These are phyloP conservation scores for Theonella swinhoei DNA, from an alignment of 37 sponge, comb jelly and placozoan species.

Conservation along the genomic window DNA sequence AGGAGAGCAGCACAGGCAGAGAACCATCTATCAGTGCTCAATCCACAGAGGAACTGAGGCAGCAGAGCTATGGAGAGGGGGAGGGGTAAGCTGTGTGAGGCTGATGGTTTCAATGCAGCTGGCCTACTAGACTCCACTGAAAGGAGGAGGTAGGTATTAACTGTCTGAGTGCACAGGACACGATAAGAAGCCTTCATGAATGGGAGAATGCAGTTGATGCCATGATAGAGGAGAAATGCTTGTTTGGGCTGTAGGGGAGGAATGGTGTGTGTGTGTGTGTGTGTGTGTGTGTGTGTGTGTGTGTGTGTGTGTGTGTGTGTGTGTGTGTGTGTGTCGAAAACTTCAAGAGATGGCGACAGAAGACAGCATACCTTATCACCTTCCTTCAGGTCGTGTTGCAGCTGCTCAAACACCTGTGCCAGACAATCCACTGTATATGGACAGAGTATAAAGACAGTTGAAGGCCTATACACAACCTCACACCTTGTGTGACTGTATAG, in stretches of 20 bases:
- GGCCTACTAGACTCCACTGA: slow-evolving; percentile 55
- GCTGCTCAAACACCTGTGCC: slow-evolving; percentile 43
- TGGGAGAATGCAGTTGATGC: slow-evolving; percentile 18
- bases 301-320: too few species aligned
- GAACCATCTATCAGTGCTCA: slow-evolving; percentile 51
- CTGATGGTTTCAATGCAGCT: too few species aligned
- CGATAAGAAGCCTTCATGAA: slow-evolving; percentile 31
- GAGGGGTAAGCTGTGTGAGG: neutral
- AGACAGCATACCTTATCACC: too few species aligned
- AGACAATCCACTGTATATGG: slow-evolving; percentile 26
- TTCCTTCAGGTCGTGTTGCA: slow-evolving; percentile 45
- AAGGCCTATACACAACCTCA: neutral
- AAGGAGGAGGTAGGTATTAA: slow-evolving; percentile 39
- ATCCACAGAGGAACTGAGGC: slow-evolving; percentile 20
- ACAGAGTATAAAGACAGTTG: neutral
- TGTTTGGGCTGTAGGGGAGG: slow-evolving; percentile 27
- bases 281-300: too few species aligned
- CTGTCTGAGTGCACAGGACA: slow-evolving; percentile 28
- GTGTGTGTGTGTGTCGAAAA: too few species aligned
- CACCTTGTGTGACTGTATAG: slow-evolving; percentile 33
- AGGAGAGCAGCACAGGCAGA: slow-evolving; percentile 16
- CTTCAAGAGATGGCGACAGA: too few species aligned
- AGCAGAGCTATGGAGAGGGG: slow-evolving; percentile 10
- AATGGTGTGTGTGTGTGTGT: too few species aligned
- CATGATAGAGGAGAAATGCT: slow-evolving; percentile 29